Conservation (phyloP, 2,113 vertebrate species). For the Ailurus styani region DNA sequence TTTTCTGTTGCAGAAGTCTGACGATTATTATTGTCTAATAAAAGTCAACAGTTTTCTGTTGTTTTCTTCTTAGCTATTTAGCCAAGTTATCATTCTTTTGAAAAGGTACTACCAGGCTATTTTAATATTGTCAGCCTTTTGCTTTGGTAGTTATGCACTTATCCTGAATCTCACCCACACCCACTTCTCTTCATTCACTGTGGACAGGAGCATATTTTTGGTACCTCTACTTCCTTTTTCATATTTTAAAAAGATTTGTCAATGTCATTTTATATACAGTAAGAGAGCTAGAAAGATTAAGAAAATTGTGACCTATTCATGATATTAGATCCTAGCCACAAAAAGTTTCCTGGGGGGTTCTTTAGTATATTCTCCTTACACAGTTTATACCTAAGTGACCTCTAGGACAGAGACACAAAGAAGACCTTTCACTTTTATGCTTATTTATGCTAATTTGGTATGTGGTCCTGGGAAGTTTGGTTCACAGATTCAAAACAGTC, state of each 20-base stretch:
- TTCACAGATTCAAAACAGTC: neutral
- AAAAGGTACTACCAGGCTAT: neutral
- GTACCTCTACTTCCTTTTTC: neutral
- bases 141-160: neutral
- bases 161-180: neutral
- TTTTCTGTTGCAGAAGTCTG: neutral
- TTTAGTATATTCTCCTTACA: neutral
- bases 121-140: neutral
- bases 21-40: neutral
- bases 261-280: neutral
- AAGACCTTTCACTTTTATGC: neutral
- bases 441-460: neutral
- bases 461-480: neutral
- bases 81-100: neutral
- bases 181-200: neutral
- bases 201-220: neutral
- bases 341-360: neutral
- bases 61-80: neutral
- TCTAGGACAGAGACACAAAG: neutral
- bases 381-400: neutral
- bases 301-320: neutral
- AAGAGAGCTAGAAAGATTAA: neutral
- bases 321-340: neutral
- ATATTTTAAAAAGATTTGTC: neutral
- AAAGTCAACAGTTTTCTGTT: neutral